Evolutionary conservation across 2,888 invertebrate species (phyloP).

Genomic region (Acanthosoma haemorrhoidale): DNA sequence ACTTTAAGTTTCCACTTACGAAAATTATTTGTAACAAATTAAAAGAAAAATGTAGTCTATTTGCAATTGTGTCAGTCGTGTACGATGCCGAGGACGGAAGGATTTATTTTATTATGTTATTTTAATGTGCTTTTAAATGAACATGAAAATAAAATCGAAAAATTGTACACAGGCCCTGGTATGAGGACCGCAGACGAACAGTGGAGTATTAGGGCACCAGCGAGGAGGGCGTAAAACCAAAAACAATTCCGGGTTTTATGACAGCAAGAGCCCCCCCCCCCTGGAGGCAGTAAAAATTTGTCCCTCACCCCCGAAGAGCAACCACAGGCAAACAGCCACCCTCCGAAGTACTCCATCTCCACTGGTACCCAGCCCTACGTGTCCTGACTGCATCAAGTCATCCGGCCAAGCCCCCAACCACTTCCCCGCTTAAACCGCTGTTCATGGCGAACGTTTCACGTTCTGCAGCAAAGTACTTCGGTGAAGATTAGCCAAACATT

Average conservation of each 20-base stretch:
- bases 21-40: too few relatives aligned
- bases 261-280: neutral
- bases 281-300: neutral
- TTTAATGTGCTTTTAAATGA: too few relatives aligned
- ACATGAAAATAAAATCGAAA: too few relatives aligned
- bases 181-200: neutral
- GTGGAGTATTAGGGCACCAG: neutral
- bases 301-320: neutral
- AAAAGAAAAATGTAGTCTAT: too few relatives aligned
- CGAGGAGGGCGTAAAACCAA: neutral
- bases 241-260: constrained; percentile 22
- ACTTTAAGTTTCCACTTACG: too few relatives aligned
- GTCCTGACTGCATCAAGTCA: neutral
- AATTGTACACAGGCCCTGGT: too few relatives aligned
- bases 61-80: too few relatives aligned
- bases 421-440: neutral
- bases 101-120: too few relatives aligned
- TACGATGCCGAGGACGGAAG: too few relatives aligned
- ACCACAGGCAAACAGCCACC: neutral
- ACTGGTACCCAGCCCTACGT: neutral
- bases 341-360: neutral
- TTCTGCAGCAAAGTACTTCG: too few relatives aligned
- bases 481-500: too few relatives aligned
- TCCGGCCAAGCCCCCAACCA: neutral
- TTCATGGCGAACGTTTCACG: too few relatives aligned